Percentiles rank a stretch among this genome's conserved stretches.
Conservation (phyloP, 2,888 invertebrate genomes). For the Arctia plantaginis region DNA sequence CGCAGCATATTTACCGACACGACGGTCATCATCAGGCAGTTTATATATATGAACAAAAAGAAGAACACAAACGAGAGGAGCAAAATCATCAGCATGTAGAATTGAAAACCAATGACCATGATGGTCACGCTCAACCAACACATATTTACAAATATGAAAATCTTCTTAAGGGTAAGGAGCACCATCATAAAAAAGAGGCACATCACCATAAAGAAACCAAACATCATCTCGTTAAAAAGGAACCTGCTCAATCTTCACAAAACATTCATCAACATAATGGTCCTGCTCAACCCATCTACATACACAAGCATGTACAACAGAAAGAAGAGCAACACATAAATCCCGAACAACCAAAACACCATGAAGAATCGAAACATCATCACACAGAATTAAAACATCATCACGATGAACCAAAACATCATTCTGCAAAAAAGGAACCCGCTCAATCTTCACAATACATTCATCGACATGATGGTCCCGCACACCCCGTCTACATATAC, state of each 20-base stretch:
- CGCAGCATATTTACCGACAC: slow-evolving; percentile 57
- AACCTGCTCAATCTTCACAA: slow-evolving; percentile 55
- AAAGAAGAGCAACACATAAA: not conserved
- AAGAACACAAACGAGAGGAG: slow-evolving; percentile 1
- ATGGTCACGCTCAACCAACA: not conserved
- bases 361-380: not conserved
- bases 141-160: slow-evolving; percentile 10
- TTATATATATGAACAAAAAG: slow-evolving; percentile 29
- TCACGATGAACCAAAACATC: not conserved
- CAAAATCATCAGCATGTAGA: not conserved
- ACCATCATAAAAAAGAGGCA: not conserved
- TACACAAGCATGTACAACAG: slow-evolving; percentile 12
- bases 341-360: not conserved
- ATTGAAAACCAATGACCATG: slow-evolving; percentile 6
- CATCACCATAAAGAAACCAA: not conserved
- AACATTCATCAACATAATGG: slow-evolving; percentile 56
- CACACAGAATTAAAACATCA: slow-evolving; percentile 3
- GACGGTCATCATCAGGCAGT: slow-evolving; percentile 50
- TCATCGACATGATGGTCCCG: slow-evolving; percentile 55
- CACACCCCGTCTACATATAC: slow-evolving; percentile 38
- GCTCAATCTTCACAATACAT: slow-evolving; percentile 58
- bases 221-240: not conserved
- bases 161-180: not conserved
- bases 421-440: slow-evolving; percentile 17
- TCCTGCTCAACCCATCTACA: slow-evolving; percentile 46